phyloP scores from a whole-genome alignment of 2,888 invertebrate species.

The Melieria crassipennis region DNA sequence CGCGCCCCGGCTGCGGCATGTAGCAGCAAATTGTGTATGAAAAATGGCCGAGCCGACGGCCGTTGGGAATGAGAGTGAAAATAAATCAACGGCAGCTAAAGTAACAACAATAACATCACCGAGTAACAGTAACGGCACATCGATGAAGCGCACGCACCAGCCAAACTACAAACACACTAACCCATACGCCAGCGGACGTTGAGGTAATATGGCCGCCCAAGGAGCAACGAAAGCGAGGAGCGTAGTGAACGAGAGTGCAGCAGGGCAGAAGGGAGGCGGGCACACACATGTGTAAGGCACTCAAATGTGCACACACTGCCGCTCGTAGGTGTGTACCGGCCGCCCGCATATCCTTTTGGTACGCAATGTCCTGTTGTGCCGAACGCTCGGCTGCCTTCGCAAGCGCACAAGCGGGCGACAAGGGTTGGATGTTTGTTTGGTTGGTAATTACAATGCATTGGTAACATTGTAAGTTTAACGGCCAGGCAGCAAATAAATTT shows the following conservation, averaged over 20 bases:
- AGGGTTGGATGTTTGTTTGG: slow-evolving; percentile 12
- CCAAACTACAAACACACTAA: too few species aligned
- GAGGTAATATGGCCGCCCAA: too few species aligned
- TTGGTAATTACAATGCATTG: slow-evolving; percentile 34
- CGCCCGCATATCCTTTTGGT: too few species aligned
- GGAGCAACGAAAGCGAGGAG: too few species aligned
- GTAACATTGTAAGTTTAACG: slow-evolving; percentile 31
- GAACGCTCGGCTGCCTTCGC: too few species aligned
- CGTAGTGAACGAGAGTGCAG: too few species aligned
- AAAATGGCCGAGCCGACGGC: slow-evolving; percentile 2
- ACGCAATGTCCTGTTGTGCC: background rate
- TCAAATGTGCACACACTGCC: background rate
- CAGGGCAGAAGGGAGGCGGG: too few species aligned
- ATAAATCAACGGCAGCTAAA: slow-evolving; percentile 28
- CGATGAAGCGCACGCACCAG: too few species aligned
- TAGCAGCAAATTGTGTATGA: slow-evolving; percentile 25
- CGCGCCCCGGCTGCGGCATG: slow-evolving; percentile 21
- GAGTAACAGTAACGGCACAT: slow-evolving; percentile 6
- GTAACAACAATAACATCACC: background rate
- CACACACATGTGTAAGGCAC: too few species aligned
- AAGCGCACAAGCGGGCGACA: background rate
- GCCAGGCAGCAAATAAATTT: slow-evolving; percentile 25
- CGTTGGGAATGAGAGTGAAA: slow-evolving; percentile 20
- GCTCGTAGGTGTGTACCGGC: background rate
- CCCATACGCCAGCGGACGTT: too few species aligned